These are phyloP conservation scores for Drosophila burlai DNA, from an alignment of 1,140 invertebrate species.

Conservation along the genomic window DNA sequence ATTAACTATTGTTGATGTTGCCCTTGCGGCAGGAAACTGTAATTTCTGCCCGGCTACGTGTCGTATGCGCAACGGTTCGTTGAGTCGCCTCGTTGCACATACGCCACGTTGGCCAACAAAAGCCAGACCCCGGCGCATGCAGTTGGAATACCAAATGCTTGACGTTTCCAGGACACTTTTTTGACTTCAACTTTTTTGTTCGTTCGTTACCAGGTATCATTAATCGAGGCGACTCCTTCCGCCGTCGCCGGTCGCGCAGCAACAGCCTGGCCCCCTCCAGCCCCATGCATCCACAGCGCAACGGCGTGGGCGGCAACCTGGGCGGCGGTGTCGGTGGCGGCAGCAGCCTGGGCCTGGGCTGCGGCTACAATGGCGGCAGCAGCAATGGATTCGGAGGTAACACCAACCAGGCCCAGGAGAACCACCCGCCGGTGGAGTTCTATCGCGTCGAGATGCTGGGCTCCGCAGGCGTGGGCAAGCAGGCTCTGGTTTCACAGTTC, in stretches of 20 bases:
- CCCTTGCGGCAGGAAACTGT: slow-evolving; percentile 55
- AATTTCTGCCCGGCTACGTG: slow-evolving; percentile 51
- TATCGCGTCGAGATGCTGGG: slow-evolving; percentile 94
- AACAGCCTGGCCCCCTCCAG: slow-evolving; percentile 89
- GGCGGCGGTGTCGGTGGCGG: slow-evolving; percentile 72
- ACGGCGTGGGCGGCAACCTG: slow-evolving; percentile 69
- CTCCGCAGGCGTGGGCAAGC: slow-evolving; percentile 94
- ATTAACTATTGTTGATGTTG: slow-evolving; percentile 69
- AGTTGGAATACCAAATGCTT: slow-evolving; percentile 30
- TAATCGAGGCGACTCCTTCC: slow-evolving; percentile 95
- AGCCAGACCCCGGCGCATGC: slow-evolving; percentile 19
- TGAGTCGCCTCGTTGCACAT: slow-evolving; percentile 42
- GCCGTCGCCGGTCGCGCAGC: slow-evolving; percentile 91
- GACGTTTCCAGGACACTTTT: slow-evolving; percentile 19
- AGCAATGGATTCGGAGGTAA: slow-evolving; percentile 85
- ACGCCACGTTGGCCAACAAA: slow-evolving; percentile 45
- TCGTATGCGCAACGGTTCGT: slow-evolving; percentile 51
- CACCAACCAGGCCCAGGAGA: slow-evolving; percentile 46
- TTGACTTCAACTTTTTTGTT: slow-evolving; percentile 16
- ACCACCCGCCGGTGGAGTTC: slow-evolving; percentile 86
- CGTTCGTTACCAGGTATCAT: slow-evolving; percentile 89
- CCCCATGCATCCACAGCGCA: slow-evolving; percentile 72
- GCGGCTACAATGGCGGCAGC: slow-evolving; percentile 64
- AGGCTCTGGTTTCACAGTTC: slow-evolving; percentile 95
- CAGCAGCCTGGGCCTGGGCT: slow-evolving; percentile 84